phyloP scores from a whole-genome alignment of 2,888 invertebrate genomes.

The Lymantria dispar region DNA sequence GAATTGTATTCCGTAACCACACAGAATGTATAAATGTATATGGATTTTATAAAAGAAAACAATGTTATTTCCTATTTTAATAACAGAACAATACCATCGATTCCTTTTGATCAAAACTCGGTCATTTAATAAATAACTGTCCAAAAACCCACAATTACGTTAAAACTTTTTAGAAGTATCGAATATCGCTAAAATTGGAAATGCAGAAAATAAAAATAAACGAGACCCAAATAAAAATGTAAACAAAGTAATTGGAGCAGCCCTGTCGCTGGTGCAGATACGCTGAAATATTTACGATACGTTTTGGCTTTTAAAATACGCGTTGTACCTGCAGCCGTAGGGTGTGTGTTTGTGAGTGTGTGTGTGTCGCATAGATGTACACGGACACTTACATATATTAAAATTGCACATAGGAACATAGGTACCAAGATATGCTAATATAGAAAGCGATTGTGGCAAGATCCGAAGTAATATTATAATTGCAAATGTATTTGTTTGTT shows the following conservation, averaged over 20 bases:
- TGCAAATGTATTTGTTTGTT: too few species aligned
- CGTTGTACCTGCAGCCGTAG: slow-evolving; percentile 2
- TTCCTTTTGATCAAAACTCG: not conserved
- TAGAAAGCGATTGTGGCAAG: too few species aligned
- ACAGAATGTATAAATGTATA: too few species aligned
- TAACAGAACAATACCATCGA: not conserved
- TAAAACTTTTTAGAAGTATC: not conserved
- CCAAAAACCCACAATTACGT: not conserved
- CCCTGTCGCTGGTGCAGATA: slow-evolving; percentile 8
- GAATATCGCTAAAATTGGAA: not conserved
- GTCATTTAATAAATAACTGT: not conserved
- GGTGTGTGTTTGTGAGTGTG: slow-evolving; percentile 2
- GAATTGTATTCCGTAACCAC: too few species aligned
- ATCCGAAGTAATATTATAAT: too few species aligned
- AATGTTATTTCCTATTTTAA: not conserved
- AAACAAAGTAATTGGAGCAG: not conserved
- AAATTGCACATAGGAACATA: too few species aligned
- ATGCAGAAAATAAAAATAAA: slow-evolving; percentile 1
- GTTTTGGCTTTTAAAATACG: slow-evolving; percentile 6
- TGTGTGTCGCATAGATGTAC: not conserved
- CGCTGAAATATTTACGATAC: slow-evolving; percentile 13
- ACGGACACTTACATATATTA: too few species aligned
- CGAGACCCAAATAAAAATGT: not conserved
- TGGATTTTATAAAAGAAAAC: not conserved
- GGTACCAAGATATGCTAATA: too few species aligned